A percentile compares a stretch with the other conserved stretches of the same genome.
phyloP scores from a whole-genome alignment of 2,113 vertebrate species.

The Callopanchax toddi region DNA sequence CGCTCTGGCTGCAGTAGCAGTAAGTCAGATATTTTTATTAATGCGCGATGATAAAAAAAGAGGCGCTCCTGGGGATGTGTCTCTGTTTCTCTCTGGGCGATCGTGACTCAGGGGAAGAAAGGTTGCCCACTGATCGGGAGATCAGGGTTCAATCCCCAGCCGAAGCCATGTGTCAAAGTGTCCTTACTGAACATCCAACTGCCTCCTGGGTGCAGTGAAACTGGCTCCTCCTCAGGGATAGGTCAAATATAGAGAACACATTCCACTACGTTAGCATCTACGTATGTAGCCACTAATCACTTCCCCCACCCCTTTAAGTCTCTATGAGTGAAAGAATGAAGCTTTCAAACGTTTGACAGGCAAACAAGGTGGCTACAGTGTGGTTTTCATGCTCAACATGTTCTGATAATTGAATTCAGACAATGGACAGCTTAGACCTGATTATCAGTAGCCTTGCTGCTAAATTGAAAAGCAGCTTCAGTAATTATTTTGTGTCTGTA shows the following conservation, averaged over 20 bases:
- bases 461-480: neutral
- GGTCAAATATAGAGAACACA: too few relatives aligned
- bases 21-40: constrained; percentile 58
- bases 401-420: constrained; percentile 10
- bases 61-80: constrained; percentile 50
- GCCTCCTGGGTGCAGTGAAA: too few relatives aligned
- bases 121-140: too few relatives aligned
- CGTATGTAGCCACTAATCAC: too few relatives aligned
- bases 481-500: constrained; percentile 9
- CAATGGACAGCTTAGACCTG: neutral
- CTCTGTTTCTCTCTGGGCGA: too few relatives aligned
- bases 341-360: constrained; percentile 12
- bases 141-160: too few relatives aligned
- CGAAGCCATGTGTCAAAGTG: too few relatives aligned
- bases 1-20: constrained; percentile 47
- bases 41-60: constrained; percentile 36
- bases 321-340: constrained; percentile 23
- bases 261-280: too few relatives aligned
- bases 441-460: constrained; percentile 9
- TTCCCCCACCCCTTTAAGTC: constrained; percentile 46
- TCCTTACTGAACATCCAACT: too few relatives aligned
- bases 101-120: too few relatives aligned
- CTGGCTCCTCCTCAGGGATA: too few relatives aligned
- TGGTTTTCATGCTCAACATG: neutral
- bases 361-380: neutral